Base-by-base conservation (phyloP, 2,797 vertebrate species). In the Pelodytes ibericus region DNA sequence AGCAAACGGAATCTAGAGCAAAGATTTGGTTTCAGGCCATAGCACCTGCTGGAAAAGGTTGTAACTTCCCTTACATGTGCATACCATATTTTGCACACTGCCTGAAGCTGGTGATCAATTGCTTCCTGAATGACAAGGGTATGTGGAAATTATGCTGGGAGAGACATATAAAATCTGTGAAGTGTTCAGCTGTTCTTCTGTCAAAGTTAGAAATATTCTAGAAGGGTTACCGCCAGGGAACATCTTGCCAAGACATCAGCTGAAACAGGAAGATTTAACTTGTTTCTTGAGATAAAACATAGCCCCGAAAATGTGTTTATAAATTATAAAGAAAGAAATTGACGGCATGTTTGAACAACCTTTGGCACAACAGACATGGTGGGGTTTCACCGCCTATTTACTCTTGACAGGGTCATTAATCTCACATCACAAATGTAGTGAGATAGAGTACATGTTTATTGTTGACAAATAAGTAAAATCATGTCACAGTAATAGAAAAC, bases 41-140 rank as follows among this genome's bases (percentile, higher is more conserved):
- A 53, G 76, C 76, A 79, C 76, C 76, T 79, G 76, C 76, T 79
- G 63, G 70, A 79, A 60, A 60, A 66, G 68, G 63, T 73, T 79
- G 76, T 78, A 79, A 57, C 44, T 41, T 31, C 53, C 53, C 58
- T 73, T 63, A 73, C 64, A 79, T 79, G 49, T 53, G 71, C 63
- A 73, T 79, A 60, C 71, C 76, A 73, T 79, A 79, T 79, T 73
- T 73, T 68, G 47, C 71, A 79, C 70, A 73, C 53, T 79, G 76
- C 76, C 76, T 79, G 63, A 73, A 79, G 76, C 64, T 73, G 76
- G 72, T 79, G 76, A 79, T 79, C 76, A 79, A 79, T 79, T 79
- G 71, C 76, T 79, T 79, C 76, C 76, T 79, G 76, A 63, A 73
- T 73, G 76, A 79, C 70, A 41, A 73, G 53, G 64, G 76, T 73